Evolutionary conservation across 2,888 invertebrate genomes (phyloP), one percentile per base, ranked within the genome.

Genomic region (Cetonia aurata): DNA sequence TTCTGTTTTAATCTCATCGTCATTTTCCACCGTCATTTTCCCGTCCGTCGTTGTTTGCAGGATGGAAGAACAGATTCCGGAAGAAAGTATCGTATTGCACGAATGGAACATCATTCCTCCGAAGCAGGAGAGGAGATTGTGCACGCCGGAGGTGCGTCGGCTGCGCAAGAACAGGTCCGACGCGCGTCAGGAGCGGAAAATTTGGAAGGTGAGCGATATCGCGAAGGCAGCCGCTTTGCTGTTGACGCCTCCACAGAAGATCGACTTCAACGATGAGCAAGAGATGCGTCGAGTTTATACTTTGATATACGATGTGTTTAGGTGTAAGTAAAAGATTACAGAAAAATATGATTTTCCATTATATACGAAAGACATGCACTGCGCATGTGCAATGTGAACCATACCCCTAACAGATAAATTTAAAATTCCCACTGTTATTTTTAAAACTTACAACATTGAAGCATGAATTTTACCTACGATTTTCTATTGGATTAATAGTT

Each of bases 221-320:
- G 78, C 89, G 55, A 89, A 90, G 81, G 89, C 90, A 15, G 89
- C 87, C 15, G 81, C 86, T 41, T 83, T 90, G 4, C 83, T 90
- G 17, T 82, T 82, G 75, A 85, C 85, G 31, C 89, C 89, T 0
- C 87, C 89, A 0, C 73, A 83, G 69, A 76, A 80, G 0, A 88
- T 88, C 0, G 77, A 83, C 13, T 90, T 90, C 75, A 80, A 80
- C 1, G 90, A 92, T 78, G 92, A 92, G 76, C 91, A 91, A 69
- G 91, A 92, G 79, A 92, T 92, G 91, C 85, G 92, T 70, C 86
- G 90, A 74, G 92, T 92, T 25, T 92, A 91, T 77, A 89, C 91
- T 0, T 86, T 93, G 42, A 90, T 92, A 75, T 93, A 92, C 81
- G 92, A 93, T 78, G 91, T 92, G 0, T 89, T 91, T 75, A 86